A percentile compares a stretch with the other conserved stretches of the same genome.
Conservation (phyloP, 2,113 vertebrate genomes). For the Gambusia holbrooki region DNA sequence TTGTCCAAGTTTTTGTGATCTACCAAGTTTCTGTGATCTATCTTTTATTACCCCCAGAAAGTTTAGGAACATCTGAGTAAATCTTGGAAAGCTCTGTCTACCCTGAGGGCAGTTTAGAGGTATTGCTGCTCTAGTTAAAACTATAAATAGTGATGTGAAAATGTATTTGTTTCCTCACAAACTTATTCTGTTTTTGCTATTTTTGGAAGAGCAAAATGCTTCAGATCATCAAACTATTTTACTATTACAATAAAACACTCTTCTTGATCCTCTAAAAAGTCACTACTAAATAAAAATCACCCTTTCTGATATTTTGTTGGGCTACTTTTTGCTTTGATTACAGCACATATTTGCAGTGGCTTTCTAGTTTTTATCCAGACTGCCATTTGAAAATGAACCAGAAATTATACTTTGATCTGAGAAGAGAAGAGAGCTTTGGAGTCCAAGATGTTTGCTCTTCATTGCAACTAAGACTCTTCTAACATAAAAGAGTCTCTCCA, state of each 20-base stretch:
- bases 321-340: too few relatives aligned
- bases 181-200: neutral
- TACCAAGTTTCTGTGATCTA: neutral
- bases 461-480: neutral
- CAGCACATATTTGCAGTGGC: too few relatives aligned
- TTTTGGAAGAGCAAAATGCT: neutral
- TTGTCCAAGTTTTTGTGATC: neutral
- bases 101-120: neutral
- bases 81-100: neutral
- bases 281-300: too few relatives aligned
- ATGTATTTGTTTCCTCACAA: neutral
- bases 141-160: neutral
- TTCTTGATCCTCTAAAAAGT: too few relatives aligned
- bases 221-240: neutral
- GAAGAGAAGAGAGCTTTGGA: neutral
- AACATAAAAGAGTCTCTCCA: neutral
- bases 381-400: neutral
- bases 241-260: neutral
- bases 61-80: neutral
- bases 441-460: neutral
- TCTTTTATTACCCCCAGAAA: neutral
- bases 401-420: neutral
- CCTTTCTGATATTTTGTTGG: too few relatives aligned
- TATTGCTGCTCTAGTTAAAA: neutral
- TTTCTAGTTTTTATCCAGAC: neutral